Conservation (phyloP, 2,888 invertebrate species). For the Asteroscopus sphinx region DNA sequence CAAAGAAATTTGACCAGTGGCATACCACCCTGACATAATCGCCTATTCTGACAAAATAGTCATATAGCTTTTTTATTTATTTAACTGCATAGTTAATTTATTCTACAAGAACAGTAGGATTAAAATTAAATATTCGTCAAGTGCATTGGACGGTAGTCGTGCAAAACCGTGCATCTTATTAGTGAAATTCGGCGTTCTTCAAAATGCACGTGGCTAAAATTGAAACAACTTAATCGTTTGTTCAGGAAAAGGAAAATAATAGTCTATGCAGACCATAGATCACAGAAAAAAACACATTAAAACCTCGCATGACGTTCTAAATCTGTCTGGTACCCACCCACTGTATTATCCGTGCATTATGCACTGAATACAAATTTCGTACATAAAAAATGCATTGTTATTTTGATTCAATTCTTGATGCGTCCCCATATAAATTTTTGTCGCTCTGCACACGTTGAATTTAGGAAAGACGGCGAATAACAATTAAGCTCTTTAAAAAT, state of each 20-base stretch:
- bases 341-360: constrained; percentile 80
- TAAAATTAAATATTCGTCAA: constrained; percentile 41
- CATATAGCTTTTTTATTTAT: constrained; percentile 10
- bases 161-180: constrained; percentile 32
- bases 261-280: constrained; percentile 47
- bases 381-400: constrained; percentile 78
- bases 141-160: constrained; percentile 25
- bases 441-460: constrained; percentile 62
- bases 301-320: constrained; percentile 79
- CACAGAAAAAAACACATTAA: constrained; percentile 64
- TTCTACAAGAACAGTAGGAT: constrained; percentile 14
- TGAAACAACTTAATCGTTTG: constrained; percentile 37
- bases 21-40: no score
- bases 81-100: constrained; percentile 11
- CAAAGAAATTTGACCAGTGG: no score
- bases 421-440: constrained; percentile 77
- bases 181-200: constrained; percentile 40
- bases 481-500: constrained; percentile 43
- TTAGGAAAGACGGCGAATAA: constrained; percentile 48
- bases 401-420: constrained; percentile 78
- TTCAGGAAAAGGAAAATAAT: constrained; percentile 43
- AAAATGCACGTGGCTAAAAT: constrained; percentile 47
- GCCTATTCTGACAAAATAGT: constrained; percentile 36
- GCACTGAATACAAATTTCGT: constrained; percentile 81
- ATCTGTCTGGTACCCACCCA: constrained; percentile 80